Evolutionary conservation across 1,140 invertebrate species (phyloP), one percentile per base, ranked within the genome.

Genomic region (Holcopasites calliopsidis): DNA sequence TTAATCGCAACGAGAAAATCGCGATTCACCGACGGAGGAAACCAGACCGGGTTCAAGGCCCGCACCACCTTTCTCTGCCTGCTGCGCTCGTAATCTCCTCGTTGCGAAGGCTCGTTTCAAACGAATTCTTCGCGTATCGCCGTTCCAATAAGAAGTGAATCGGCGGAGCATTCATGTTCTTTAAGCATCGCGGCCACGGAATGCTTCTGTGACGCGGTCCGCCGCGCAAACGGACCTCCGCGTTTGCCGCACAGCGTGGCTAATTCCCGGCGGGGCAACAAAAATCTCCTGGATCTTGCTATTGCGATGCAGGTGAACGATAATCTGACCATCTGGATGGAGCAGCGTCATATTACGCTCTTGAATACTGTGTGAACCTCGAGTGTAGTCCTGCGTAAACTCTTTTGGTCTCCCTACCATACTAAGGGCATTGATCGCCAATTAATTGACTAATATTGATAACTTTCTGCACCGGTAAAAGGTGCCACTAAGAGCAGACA

Each of bases 61-160:
- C 2, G 18, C 18, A 77, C 3, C 35, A 6, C 6, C 16, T 42
- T n/a, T 21, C 35, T 50, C 2, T 21, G 2, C 33, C 40, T 21
- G 11, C 50, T n/a, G 50, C 44, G 72, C 77, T 82, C n/a, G n/a
- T 80, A 77, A 81, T 82, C 78, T 80, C 57, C 60, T 13, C 65
- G 44, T 11, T 64, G 38, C 35, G 62, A 68, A 61, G 35, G 54
- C 44, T 57, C 44, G 28, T 81, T 66, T 68, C 42, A 68, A 42
- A 68, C 38, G 55, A 80, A 84, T 83, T 83, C 78, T 77, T 73
- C 65, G 49, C 57, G 42, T 50, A 72, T 75, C 64, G 23, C 40
- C 49, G 26, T 23, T 68, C 40, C 73, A 84, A 76, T 82, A 82
- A 80, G 81, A 78, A 80, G 65, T 55, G 77, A 76, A 70, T 81